Percentiles rank a stretch among this genome's conserved stretches.
Evolutionary conservation across 2,888 invertebrate genomes (phyloP).

Genomic region (Salpingus planirostris): DNA sequence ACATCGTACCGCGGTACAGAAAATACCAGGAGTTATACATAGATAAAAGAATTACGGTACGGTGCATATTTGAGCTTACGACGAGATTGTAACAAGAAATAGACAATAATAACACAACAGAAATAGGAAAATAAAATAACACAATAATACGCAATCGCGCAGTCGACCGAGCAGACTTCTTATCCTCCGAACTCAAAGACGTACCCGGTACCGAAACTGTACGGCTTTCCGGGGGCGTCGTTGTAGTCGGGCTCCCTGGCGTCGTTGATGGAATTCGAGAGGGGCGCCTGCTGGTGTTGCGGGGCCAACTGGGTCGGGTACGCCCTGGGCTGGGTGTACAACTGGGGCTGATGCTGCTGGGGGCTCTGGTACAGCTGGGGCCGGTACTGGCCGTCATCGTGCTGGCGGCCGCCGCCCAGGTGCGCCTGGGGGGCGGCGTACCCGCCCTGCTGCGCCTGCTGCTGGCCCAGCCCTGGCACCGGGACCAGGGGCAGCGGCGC

Average conservation of each 20-base stretch:
- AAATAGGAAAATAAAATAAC: no score
- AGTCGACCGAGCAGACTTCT: no score
- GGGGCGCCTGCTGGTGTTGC: constrained; percentile 12
- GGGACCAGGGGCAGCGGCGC: constrained; percentile 29
- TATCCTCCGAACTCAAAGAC: constrained; percentile 54
- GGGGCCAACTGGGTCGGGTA: constrained; percentile 10
- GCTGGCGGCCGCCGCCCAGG: constrained; percentile 10
- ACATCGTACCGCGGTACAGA: no score
- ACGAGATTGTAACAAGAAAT: no score
- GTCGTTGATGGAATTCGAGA: constrained; percentile 18
- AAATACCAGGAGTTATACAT: no score
- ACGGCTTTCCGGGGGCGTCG: constrained; percentile 43
- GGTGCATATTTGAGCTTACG: no score
- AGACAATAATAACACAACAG: no score
- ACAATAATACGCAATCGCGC: no score
- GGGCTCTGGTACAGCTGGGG: constrained; percentile 25
- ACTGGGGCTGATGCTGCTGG: constrained; percentile 4
- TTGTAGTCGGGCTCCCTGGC: constrained; percentile 32
- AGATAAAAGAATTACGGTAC: no score
- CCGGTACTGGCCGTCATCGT: constrained; percentile 32
- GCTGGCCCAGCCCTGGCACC: constrained; percentile 18
- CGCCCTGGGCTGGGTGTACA: constrained; percentile 6
- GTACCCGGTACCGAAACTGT: constrained; percentile 54
- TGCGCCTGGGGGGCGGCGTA: constrained; percentile 19
- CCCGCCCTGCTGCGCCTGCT: constrained; percentile 14